Evolutionary conservation across 2,113 vertebrate genomes (phyloP), one percentile per base, ranked within the genome.

Genomic region (Labrus mixtus): DNA sequence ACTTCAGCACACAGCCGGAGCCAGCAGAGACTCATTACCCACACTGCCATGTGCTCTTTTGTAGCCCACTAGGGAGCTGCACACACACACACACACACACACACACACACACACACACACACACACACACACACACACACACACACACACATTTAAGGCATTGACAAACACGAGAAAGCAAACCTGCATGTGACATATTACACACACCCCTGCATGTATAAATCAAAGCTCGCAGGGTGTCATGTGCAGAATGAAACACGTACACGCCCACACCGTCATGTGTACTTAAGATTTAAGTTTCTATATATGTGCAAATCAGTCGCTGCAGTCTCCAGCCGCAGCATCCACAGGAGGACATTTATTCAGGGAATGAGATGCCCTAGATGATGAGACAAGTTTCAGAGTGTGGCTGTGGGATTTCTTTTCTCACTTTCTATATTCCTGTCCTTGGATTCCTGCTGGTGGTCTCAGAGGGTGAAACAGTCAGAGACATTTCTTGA

Each of bases 1-100:
- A 80, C 78, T 85, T 64, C 63, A 57, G 41, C 73, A 73, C 85
- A 73, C 78, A 79, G 74, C 72, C 57, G 63, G 54, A 71, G 78
- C 70, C 81, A 68, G 73, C 59, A 79, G 74, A 90, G 86, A 81
- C 85, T 88, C 89, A 92, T 94, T 92, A 92, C 84, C 81, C 73
- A 82, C 23, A 69, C 78, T 75, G 76, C 83, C 69, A 61, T 86
- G 83, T 82, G 71, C 80, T 81, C 62, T 43, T 82, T 76, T 73
- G 81, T 68, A 61, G 74, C 81, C 60, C 76, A 59, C 79, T 45
- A 45, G 82, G 78, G 83, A 86, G 50, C 73, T 77, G 60, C 43
- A 78, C 59, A 60, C 36, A 62, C 58, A 55, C 59, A 41, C 41
- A 48, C n/a, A n/a, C 60, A 59, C 25, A 45, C 36, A 66, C 57